Evolutionary conservation across 2,797 vertebrate species (phyloP).

Genomic region (Halcyon smyrnensis): DNA sequence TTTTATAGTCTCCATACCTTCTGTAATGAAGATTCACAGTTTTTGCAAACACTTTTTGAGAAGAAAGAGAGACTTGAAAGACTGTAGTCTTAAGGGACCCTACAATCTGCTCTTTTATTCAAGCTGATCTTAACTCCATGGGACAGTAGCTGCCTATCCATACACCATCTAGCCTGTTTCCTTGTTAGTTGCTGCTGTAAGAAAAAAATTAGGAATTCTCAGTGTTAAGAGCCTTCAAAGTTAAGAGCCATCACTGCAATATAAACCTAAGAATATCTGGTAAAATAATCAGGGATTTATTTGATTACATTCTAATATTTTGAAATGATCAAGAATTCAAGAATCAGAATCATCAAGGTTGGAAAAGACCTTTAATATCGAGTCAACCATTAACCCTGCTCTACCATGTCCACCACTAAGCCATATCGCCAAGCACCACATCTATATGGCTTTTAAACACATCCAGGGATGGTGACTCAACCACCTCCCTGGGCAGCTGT

Average conservation of each 20-base stretch:
- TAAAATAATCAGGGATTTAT: neutral
- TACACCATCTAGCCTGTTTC: neutral
- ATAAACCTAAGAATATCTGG: neutral
- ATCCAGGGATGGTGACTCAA: no score
- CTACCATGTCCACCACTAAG: no score
- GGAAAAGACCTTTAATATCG: no score
- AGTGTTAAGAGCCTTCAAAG: neutral
- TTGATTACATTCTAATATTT: neutral
- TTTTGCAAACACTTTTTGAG: neutral
- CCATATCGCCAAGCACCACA: no score
- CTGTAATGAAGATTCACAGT: neutral
- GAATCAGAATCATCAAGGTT: no score
- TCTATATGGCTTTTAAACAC: no score
- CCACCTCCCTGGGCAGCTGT: no score
- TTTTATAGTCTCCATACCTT: neutral
- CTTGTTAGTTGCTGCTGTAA: neutral
- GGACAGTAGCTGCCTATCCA: neutral
- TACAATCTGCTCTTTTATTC: neutral
- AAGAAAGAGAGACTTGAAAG: neutral
- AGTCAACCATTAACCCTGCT: no score
- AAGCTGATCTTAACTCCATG: neutral
- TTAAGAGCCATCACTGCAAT: neutral
- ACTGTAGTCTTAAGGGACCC: neutral
- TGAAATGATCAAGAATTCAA: neutral
- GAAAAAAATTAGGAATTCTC: neutral